Evolutionary conservation across 2,888 invertebrate genomes (phyloP), one percentile per base, ranked within the genome.

Genomic region (Drosophila niveifrons): DNA sequence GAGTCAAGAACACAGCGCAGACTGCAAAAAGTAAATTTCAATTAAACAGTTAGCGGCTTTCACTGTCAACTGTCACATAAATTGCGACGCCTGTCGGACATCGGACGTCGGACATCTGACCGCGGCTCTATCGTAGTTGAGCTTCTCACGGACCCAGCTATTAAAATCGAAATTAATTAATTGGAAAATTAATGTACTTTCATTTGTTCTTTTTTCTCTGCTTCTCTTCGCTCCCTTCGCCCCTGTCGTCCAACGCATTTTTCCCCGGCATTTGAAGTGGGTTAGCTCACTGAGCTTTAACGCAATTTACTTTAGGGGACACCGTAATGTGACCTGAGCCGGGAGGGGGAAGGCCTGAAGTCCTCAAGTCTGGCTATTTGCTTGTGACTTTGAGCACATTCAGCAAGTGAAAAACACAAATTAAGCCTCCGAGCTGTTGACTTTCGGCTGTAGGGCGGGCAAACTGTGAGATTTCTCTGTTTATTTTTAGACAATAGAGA

Each of bases 121-220:
- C 61, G 47, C 62, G 59, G 51, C 29, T 46, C 23, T 17, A 23
- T 34, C 46, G 29, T 17, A 18, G 31, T 48, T 55, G 31, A 52
- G 36, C 34, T 52, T 59, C 59, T 56, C 58, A 56, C 69, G 50
- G 66, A 53, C 63, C 58, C 65, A 70, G 44, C 51, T 66, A 69
- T 80, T 72, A 72, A 78, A 87, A 88, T 79, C 77, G 77, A 85
- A 88, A 78, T 86, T 81, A 88, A 88, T 88, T 85, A 85, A 89
- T 85, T 85, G 82, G 72, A 81, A 83, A 89, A 89, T 81, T 66
- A 78, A 79, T 79, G 70, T 73, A 72, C 66, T 69, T 77, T 48
- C 48, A 57, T 48, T 65, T 36, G 44, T 48, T 72, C 11, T 18
- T 34, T 52, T 72, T 11, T 10, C 28, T 52, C n/a, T 11, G 4